Conservation (phyloP, 1,140 invertebrate species). For the Ceratosolen solmsi region DNA sequence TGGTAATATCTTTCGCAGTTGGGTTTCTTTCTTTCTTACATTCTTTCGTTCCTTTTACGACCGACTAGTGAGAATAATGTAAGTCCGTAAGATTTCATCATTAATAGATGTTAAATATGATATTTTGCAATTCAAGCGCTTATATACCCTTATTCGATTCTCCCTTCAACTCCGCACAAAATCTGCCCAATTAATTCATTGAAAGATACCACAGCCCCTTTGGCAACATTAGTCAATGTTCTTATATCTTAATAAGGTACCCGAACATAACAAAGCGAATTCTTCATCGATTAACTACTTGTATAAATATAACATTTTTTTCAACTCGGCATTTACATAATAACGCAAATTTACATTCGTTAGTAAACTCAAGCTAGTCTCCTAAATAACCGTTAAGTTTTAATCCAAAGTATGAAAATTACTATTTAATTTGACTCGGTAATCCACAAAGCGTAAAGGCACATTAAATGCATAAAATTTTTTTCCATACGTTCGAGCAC, state of each 20-base stretch:
- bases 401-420: conserved; percentile 15
- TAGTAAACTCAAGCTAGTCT: background rate
- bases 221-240: background rate
- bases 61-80: no score
- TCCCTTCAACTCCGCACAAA: no score
- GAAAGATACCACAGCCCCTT: no score
- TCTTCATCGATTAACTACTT: background rate
- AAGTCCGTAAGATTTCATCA: no score
- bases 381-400: background rate
- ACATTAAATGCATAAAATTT: conserved; percentile 17
- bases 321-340: background rate
- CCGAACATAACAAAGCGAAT: background rate
- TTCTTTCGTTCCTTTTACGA: no score
- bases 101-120: no score
- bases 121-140: no score
- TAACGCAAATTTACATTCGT: background rate
- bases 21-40: no score
- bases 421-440: conserved; percentile 18
- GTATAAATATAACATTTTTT: background rate
- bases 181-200: no score
- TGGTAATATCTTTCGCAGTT: no score
- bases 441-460: background rate
- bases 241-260: background rate
- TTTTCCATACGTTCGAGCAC: conserved; percentile 3
- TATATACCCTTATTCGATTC: no score